phyloP scores from a whole-genome alignment of 1,140 invertebrate genomes.

The Eubasilissa regina region DNA sequence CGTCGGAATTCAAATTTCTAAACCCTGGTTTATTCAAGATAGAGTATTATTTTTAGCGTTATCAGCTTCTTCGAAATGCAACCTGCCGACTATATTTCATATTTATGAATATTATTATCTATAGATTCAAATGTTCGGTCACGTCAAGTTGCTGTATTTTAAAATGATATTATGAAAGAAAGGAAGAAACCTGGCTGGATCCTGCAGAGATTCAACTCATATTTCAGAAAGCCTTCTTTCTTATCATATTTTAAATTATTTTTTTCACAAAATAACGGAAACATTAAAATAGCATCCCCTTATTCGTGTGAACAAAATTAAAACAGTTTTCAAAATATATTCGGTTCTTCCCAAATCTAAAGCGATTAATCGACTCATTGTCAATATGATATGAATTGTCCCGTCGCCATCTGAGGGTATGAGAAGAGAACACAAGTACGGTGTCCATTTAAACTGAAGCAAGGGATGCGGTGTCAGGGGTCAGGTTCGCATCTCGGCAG shows the following conservation, averaged over 20 bases:
- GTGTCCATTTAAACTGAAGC: conserved; percentile 39
- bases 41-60: no score
- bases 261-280: conserved; percentile 21
- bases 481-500: conserved; percentile 48
- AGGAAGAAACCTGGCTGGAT: no score
- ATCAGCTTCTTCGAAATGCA: no score
- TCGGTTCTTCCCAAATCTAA: conserved; percentile 7
- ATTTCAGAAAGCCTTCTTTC: no score
- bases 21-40: no score
- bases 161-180: no score
- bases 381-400: conserved; percentile 1
- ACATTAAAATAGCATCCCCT: conserved; percentile 5
- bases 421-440: conserved; percentile 16
- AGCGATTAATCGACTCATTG: conserved; percentile 51
- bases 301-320: neutral
- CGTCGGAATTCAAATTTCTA: no score
- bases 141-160: no score
- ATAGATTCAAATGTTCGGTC: no score
- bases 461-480: conserved; percentile 47
- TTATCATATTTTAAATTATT: neutral
- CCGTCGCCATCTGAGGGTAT: neutral
- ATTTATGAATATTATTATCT: no score
- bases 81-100: no score
- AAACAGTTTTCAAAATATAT: conserved; percentile 21
- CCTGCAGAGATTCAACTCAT: no score